phyloP scores from a whole-genome alignment of 2,113 vertebrate genomes.

The Andinoacara biseriatus region DNA sequence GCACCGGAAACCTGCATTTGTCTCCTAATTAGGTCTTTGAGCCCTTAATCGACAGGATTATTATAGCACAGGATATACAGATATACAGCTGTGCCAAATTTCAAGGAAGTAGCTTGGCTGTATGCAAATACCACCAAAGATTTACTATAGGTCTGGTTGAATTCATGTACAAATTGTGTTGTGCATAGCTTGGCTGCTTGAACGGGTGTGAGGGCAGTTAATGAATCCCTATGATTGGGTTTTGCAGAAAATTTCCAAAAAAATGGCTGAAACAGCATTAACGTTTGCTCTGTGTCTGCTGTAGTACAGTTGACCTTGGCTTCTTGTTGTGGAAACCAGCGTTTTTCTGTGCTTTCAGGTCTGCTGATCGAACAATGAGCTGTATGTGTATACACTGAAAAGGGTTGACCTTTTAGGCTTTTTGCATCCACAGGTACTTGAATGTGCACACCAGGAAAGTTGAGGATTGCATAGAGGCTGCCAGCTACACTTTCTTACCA shows the following conservation, averaged over 20 bases:
- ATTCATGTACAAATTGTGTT: constrained; percentile 2
- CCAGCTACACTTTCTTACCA: neutral
- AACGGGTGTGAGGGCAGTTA: neutral
- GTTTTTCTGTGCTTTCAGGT: neutral
- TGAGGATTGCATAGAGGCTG: neutral
- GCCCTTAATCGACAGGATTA: constrained; percentile 40
- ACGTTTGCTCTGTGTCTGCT: neutral
- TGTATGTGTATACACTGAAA: neutral
- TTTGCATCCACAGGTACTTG: constrained; percentile 12
- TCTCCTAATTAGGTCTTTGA: constrained; percentile 62
- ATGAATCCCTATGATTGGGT: neutral
- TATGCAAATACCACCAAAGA: constrained; percentile 44
- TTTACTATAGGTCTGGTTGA: constrained; percentile 31
- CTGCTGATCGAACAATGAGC: neutral
- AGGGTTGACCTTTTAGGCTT: neutral
- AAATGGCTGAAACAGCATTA: neutral
- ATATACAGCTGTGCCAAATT: constrained; percentile 19
- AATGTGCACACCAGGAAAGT: neutral
- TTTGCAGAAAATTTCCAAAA: neutral
- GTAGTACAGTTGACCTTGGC: neutral
- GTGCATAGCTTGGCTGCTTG: neutral
- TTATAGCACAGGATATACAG: constrained; percentile 33
- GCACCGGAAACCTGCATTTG: constrained; percentile 42
- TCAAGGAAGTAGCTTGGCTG: constrained; percentile 25
- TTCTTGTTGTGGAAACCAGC: neutral